Conservation (phyloP, 2,113 vertebrate genomes). For the Ceyx cyanopectus region DNA sequence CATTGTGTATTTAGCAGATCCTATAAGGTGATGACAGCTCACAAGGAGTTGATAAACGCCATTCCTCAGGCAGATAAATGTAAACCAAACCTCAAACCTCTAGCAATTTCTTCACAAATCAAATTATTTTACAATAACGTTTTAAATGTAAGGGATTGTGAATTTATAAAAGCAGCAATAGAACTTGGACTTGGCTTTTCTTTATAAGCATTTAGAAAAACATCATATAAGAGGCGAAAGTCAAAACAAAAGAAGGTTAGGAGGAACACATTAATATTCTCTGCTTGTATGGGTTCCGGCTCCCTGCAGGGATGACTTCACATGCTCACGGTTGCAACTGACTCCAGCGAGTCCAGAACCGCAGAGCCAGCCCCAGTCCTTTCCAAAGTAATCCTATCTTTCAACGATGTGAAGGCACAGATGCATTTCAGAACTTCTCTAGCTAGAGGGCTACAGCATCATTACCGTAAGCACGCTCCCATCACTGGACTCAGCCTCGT, state of each 20-base stretch:
- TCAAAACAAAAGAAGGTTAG: background rate
- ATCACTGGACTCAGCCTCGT: accelerated
- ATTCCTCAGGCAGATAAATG: conserved; percentile 44
- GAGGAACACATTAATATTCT: background rate
- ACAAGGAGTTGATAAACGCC: conserved; percentile 54
- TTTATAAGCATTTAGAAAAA: background rate
- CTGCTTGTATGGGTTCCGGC: background rate
- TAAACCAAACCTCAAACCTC: conserved; percentile 50
- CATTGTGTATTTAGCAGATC: background rate
- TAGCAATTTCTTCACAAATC: conserved; percentile 19
- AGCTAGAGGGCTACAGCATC: background rate
- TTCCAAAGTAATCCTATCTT: background rate
- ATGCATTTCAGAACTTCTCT: background rate
- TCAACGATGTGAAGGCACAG: background rate
- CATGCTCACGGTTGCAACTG: accelerated
- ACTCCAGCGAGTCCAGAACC: background rate
- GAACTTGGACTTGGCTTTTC: background rate
- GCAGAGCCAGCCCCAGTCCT: background rate
- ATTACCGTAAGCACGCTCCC: accelerated
- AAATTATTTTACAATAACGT: background rate
- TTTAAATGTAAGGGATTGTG: background rate
- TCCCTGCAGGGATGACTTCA: background rate
- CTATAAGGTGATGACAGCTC: conserved; percentile 34
- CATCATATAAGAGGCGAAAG: background rate
- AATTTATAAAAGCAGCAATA: background rate